Evolutionary conservation across 2,888 invertebrate species (phyloP), one percentile per base, ranked within the genome.

Genomic region (Pharmacophagus antenor): DNA sequence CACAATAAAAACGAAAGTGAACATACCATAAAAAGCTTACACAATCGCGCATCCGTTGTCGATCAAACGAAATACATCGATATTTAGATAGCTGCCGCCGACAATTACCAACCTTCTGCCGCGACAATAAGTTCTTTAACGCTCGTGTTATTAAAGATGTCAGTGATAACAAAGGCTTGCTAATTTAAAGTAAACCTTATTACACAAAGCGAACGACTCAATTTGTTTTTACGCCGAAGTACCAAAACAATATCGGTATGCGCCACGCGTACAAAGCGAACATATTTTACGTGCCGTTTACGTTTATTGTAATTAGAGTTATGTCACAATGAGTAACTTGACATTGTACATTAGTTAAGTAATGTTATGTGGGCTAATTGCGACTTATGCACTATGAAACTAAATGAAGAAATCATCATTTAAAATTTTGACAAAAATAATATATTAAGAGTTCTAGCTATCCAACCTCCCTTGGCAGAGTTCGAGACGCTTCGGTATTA

Each of bases 1-100:
- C 20, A 60, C 56, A 61, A 56, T 56, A 67, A 69, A 67, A 70
- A 65, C 56, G 69, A 70, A 70, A 70, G 69, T 65, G 62, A 48
- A 49, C 48, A 27, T 44, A 60, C 3, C 62, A 66, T 65, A 63
- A 58, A 65, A 65, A 59, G 52, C 62, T 67, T 67, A 61, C 63
- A 64, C 65, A 70, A 70, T 59, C 41, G 52, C 25, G 46, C 47
- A 47, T 47, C 61, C 56, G 61, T 44, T 48, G 51, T 41, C n/a
- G 46, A 23, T 49, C 17, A 31, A 46, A 15, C 46, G 23, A 37
- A 18, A 44, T 23, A 21, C 31, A 18, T 42, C 37, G 10, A 31
- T n/a, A 55, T 47, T 55, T 31, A 15, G 18, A 20, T 12, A 12
- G 6, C 5, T 42, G 41, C 17, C n/a, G 27, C 10, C 23, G 20